These are phyloP conservation scores for Avahi laniger DNA, from an alignment of 2,797 vertebrate genomes.

Conservation along the genomic window DNA sequence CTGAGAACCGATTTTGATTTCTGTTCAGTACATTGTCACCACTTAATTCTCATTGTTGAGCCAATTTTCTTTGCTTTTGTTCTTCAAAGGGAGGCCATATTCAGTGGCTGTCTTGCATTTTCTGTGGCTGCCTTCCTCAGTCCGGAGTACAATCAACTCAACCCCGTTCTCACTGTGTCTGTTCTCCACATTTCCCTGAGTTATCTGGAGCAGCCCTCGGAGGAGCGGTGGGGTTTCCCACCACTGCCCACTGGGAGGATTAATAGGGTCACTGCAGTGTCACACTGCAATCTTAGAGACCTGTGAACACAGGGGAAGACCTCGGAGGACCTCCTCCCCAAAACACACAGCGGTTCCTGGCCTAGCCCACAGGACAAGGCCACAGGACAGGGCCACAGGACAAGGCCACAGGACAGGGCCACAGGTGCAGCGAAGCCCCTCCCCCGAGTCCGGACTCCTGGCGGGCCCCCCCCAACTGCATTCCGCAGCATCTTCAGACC, in stretches of 20 bases:
- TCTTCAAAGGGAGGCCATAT: constrained; percentile 57
- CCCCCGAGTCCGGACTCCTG: accelerated
- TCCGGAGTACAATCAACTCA: neutral
- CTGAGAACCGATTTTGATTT: constrained; percentile 62
- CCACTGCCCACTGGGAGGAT: neutral
- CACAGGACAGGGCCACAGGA: too few relatives aligned
- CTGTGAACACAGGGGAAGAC: neutral
- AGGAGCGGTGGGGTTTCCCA: neutral
- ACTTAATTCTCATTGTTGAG: constrained; percentile 47
- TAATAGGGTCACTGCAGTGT: neutral
- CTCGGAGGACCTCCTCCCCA: neutral
- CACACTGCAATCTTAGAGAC: neutral
- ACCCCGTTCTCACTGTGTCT: neutral
- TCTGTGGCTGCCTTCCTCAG: neutral
- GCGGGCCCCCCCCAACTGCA: neutral
- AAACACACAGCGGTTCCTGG: neutral
- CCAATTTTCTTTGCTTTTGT: constrained; percentile 66
- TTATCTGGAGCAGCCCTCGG: neutral
- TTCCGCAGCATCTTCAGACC: neutral
- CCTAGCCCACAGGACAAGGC: neutral
- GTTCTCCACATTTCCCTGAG: neutral
- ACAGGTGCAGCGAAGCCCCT: accelerated
- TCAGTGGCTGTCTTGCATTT: constrained; percentile 2
- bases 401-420: neutral
- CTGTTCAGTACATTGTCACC: constrained; percentile 13